Percentiles rank a stretch among this genome's conserved stretches.
phyloP scores from a whole-genome alignment of 1,140 invertebrate species.

The Drosophila melanica region DNA sequence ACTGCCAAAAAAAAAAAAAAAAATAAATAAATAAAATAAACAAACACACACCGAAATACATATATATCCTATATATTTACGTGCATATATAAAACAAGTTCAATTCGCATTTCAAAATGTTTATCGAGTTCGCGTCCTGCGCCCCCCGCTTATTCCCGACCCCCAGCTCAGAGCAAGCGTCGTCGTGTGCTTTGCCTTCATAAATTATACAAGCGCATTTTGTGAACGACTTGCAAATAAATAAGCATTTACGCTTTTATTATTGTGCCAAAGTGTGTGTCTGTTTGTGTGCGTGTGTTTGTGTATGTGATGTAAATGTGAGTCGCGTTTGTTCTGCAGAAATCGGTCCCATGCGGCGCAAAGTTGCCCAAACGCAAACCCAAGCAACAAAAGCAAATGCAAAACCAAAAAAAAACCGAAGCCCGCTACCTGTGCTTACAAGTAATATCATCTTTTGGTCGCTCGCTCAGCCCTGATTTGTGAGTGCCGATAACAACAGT shows the following conservation, averaged over 20 bases:
- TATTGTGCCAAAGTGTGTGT: constrained; percentile 61
- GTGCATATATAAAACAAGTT: constrained; percentile 49
- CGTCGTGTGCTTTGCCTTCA: constrained; percentile 75
- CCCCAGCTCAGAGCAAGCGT: constrained; percentile 9
- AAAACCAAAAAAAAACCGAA: constrained; percentile 7
- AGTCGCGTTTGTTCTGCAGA: constrained; percentile 52
- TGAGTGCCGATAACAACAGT: constrained; percentile 54
- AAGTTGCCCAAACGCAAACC: constrained; percentile 53
- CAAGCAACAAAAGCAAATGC: constrained; percentile 8
- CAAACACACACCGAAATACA: constrained; percentile 29
- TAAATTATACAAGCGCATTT: constrained; percentile 80
- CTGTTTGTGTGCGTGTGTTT: constrained; percentile 18
- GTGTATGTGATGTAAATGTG: constrained; percentile 21
- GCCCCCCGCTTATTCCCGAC: not conserved
- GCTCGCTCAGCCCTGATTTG: constrained; percentile 58
- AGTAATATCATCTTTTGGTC: constrained; percentile 59
- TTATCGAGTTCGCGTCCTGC: constrained; percentile 41
- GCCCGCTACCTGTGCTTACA: constrained; percentile 19
- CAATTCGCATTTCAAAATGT: constrained; percentile 68
- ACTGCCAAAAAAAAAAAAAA: constrained; percentile 35
- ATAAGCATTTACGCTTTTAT: constrained; percentile 82
- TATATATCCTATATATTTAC: not conserved
- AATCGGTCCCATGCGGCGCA: constrained; percentile 79
- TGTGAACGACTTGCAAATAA: constrained; percentile 79
- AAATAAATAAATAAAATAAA: constrained; percentile 39